phyloP scores from a whole-genome alignment of 2,888 invertebrate genomes.

The Cepaea hortensis region DNA sequence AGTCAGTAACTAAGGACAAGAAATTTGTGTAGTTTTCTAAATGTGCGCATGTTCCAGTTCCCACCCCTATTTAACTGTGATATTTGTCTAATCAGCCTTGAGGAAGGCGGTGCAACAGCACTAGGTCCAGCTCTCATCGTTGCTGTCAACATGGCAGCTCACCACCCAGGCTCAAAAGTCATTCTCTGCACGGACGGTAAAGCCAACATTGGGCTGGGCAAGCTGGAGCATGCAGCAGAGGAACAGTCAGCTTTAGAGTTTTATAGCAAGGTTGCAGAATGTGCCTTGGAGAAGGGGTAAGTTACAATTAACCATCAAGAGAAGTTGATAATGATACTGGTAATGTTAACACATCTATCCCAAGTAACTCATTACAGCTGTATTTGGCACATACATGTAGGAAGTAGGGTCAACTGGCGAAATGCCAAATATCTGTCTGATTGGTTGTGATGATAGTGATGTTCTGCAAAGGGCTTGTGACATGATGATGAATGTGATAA shows the following conservation, averaged over 20 bases:
- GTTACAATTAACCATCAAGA: background rate
- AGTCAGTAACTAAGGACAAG: no score
- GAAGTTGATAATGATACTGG: background rate
- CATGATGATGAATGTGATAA: no score
- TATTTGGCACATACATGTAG: no score
- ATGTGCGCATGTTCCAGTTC: no score
- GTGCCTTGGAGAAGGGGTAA: slow-evolving; percentile 68
- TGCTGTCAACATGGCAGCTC: slow-evolving; percentile 69
- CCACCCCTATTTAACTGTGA: no score
- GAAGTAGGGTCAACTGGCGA: no score
- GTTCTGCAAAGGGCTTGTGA: no score
- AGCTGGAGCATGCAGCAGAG: slow-evolving; percentile 62
- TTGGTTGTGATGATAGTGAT: no score
- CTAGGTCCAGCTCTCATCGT: slow-evolving; percentile 73
- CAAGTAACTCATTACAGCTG: background rate
- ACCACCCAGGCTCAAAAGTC: slow-evolving; percentile 74
- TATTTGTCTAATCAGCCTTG: slow-evolving; percentile 59
- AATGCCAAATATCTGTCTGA: no score
- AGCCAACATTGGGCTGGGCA: slow-evolving; percentile 74
- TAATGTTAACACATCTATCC: background rate
- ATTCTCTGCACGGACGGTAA: slow-evolving; percentile 76
- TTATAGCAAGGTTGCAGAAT: slow-evolving; percentile 62
- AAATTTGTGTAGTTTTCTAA: no score
- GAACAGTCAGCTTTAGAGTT: slow-evolving; percentile 59
- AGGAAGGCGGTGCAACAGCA: slow-evolving; percentile 74